A percentile compares a stretch with the other conserved stretches of the same genome.
phyloP scores from a whole-genome alignment of 2,888 invertebrate species.

The Morpho achilles region DNA sequence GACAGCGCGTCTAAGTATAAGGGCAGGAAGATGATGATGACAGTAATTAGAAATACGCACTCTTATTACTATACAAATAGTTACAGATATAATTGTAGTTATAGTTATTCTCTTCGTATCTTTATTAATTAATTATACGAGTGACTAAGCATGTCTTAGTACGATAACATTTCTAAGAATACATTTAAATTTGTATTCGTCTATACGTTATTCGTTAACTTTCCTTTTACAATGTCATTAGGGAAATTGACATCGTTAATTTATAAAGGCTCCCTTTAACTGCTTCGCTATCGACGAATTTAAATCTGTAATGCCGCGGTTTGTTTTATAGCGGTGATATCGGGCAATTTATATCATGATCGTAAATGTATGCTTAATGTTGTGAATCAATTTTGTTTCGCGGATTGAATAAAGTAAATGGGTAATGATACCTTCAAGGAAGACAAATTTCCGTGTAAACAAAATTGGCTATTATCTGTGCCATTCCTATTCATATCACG shows the following conservation, averaged over 20 bases:
- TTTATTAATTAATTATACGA: too few relatives aligned
- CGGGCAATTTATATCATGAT: slow-evolving; percentile 57
- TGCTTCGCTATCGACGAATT: slow-evolving; percentile 69
- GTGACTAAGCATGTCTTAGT: too few relatives aligned
- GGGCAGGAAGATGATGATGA: too few relatives aligned
- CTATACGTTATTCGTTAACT: slow-evolving; percentile 65
- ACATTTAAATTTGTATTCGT: slow-evolving; percentile 25
- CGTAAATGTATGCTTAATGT: slow-evolving; percentile 51
- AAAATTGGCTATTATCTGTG: slow-evolving; percentile 19
- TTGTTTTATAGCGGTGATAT: slow-evolving; percentile 70
- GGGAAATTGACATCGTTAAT: slow-evolving; percentile 75
- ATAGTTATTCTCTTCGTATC: too few relatives aligned
- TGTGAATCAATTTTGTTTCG: slow-evolving; percentile 47
- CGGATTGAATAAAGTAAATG: slow-evolving; percentile 40
- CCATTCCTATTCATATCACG: slow-evolving; percentile 19
- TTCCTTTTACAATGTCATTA: slow-evolving; percentile 77
- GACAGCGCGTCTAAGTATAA: too few relatives aligned
- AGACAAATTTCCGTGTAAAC: slow-evolving; percentile 15
- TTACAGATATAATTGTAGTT: too few relatives aligned
- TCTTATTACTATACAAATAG: too few relatives aligned
- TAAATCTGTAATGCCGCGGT: slow-evolving; percentile 72
- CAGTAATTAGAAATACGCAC: too few relatives aligned
- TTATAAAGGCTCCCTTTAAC: slow-evolving; percentile 67
- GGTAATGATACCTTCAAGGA: slow-evolving; percentile 22
- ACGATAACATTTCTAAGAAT: too few relatives aligned